Evolutionary conservation across 2,113 vertebrate species (phyloP).

Genomic region (Australoheros scitulus): DNA sequence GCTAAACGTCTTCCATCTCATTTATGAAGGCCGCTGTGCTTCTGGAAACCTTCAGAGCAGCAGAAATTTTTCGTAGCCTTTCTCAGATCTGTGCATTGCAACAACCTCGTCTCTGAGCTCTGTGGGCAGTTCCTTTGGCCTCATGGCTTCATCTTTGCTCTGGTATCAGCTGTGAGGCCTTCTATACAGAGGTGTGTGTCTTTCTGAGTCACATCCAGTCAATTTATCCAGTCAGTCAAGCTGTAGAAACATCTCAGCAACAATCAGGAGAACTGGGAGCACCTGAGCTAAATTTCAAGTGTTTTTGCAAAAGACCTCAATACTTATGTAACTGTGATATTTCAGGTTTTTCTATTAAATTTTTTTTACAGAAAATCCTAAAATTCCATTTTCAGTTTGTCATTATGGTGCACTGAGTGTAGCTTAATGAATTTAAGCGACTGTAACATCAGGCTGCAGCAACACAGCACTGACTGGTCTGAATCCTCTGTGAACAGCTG

Average conservation of each 20-base stretch:
- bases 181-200: rapidly evolving
- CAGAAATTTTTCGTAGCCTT: neutral
- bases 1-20: rapidly evolving
- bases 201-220: rapidly evolving
- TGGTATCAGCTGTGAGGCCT: neutral
- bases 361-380: too few relatives aligned
- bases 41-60: rapidly evolving
- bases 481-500: too few relatives aligned
- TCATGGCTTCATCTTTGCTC: neutral
- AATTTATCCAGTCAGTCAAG: rapidly evolving
- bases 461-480: neutral
- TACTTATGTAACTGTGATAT: too few relatives aligned
- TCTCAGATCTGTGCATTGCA: neutral
- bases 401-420: neutral
- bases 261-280: neutral
- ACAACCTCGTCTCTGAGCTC: rapidly evolving
- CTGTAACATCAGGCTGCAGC: neutral
- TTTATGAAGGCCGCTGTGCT: neutral
- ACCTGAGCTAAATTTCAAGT: too few relatives aligned
- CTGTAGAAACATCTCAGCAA: rapidly evolving
- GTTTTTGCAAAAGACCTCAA: too few relatives aligned
- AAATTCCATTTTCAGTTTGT: neutral
- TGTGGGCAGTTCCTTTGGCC: rapidly evolving
- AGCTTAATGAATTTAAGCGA: neutral
- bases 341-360: too few relatives aligned